These are phyloP conservation scores for Spialia ferax DNA, from an alignment of 2,888 invertebrate species.

Conservation along the genomic window DNA sequence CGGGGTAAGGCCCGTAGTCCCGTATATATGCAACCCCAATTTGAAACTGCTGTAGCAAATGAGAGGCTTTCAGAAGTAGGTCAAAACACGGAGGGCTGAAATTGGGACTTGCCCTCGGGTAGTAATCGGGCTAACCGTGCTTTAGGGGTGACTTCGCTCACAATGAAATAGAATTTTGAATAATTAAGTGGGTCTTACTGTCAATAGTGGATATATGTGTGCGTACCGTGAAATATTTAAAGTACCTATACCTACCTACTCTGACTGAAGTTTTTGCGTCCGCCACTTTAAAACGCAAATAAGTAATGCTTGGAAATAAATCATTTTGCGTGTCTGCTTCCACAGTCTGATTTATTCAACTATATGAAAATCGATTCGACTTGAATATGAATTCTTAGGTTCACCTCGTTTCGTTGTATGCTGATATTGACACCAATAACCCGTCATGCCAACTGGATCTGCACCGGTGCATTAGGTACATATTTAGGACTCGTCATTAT, in stretches of 20 bases:
- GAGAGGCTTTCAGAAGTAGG: slow-evolving; percentile 79
- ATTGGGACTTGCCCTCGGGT: slow-evolving; percentile 79
- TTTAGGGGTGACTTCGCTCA: slow-evolving; percentile 46
- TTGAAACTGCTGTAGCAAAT: slow-evolving; percentile 76
- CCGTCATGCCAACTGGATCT: slow-evolving; percentile 46
- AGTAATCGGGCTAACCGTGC: slow-evolving; percentile 46
- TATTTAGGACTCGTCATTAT: slow-evolving; percentile 6
- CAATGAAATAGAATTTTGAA: slow-evolving; percentile 40
- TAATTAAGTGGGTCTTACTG: slow-evolving; percentile 31
- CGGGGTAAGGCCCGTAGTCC: slow-evolving; percentile 71
- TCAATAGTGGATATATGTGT: slow-evolving; percentile 18
- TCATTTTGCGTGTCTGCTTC: slow-evolving; percentile 45
- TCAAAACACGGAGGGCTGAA: slow-evolving; percentile 79
- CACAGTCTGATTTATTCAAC: slow-evolving; percentile 45
- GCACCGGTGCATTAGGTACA: slow-evolving; percentile 27
- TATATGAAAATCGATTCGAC: slow-evolving; percentile 53
- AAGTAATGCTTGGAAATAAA: slow-evolving; percentile 20
- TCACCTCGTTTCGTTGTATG: slow-evolving; percentile 48
- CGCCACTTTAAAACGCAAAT: slow-evolving; percentile 17
- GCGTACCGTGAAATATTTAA: slow-evolving; percentile 15
- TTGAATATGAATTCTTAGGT: slow-evolving; percentile 52
- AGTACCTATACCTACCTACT: too few relatives aligned
- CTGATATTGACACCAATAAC: slow-evolving; percentile 55
- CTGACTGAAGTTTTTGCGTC: slow-evolving; percentile 7
- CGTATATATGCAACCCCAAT: slow-evolving; percentile 80